Evolutionary conservation across 1,140 invertebrate species (phyloP).

Genomic region (Panagrolaimus sp.): DNA sequence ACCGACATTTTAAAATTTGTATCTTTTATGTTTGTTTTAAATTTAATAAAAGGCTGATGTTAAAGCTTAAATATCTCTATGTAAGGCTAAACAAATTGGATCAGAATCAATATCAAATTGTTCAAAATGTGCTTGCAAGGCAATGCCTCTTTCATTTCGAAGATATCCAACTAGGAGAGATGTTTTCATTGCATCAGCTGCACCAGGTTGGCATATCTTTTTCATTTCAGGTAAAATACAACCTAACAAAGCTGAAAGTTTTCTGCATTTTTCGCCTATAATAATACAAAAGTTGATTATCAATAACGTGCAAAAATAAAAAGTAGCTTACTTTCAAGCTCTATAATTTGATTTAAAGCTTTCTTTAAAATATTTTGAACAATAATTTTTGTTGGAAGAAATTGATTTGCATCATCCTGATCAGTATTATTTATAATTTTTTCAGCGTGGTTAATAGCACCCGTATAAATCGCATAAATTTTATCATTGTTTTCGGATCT

Average conservation of each 20-base stretch:
- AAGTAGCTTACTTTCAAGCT: constrained; percentile 2
- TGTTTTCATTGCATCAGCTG: not conserved
- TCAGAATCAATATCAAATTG: not conserved
- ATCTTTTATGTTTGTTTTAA: too few relatives aligned
- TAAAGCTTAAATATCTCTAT: constrained; percentile 9
- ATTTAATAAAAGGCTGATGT: not conserved
- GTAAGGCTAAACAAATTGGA: constrained; percentile 6
- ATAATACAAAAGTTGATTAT: too few relatives aligned
- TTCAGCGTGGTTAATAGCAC: not conserved
- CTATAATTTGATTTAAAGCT: not conserved
- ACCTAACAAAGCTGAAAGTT: not conserved
- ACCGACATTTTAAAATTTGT: too few relatives aligned
- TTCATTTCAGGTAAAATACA: not conserved
- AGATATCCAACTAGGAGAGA: constrained; percentile 1
- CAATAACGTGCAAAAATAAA: not conserved
- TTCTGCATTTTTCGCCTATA: constrained; percentile 4
- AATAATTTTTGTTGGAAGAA: constrained; percentile 6
- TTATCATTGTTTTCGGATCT: not conserved
- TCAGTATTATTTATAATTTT: constrained; percentile 6
- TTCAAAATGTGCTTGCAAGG: not conserved
- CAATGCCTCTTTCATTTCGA: not conserved
- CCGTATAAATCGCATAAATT: not conserved
- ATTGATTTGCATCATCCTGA: not conserved
- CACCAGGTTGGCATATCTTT: not conserved
- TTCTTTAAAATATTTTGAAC: constrained; percentile 7